Evolutionary conservation across 2,113 vertebrate genomes (phyloP).

Genomic region (Cottus gobio): DNA sequence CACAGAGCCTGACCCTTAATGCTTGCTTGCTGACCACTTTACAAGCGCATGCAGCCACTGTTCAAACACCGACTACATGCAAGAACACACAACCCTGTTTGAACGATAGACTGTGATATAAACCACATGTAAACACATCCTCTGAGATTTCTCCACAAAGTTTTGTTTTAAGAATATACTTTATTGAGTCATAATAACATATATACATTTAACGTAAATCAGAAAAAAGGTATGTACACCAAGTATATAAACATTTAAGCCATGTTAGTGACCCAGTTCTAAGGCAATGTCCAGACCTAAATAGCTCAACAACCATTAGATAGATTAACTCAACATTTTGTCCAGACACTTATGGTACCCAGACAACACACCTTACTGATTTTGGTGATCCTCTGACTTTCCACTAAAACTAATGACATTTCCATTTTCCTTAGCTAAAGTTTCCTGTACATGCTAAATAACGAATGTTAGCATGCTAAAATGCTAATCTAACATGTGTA

Average conservation of each 20-base stretch:
- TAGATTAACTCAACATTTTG: background rate
- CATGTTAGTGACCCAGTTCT: background rate
- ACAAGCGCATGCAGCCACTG: slow-evolving; percentile 22
- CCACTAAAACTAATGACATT: background rate
- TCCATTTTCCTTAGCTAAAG: background rate
- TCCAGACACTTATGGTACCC: background rate
- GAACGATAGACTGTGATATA: background rate
- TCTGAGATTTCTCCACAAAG: background rate
- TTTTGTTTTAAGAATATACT: background rate
- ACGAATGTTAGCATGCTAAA: background rate
- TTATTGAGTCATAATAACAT: background rate
- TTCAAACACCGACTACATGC: slow-evolving; percentile 17
- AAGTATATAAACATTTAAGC: background rate
- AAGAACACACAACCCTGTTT: slow-evolving; percentile 9
- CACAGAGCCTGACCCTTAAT: slow-evolving; percentile 15
- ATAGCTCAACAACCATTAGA: background rate
- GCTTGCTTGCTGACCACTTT: slow-evolving; percentile 6
- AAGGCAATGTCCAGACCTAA: background rate
- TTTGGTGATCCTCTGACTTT: too few species aligned
- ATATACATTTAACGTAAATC: background rate
- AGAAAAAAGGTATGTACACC: background rate
- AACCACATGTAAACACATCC: background rate
- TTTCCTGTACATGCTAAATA: background rate
- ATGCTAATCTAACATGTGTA: too few species aligned
- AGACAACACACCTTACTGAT: too few species aligned